Base-by-base conservation (phyloP, 2,113 vertebrate genomes). In the Tichodroma muraria region DNA sequence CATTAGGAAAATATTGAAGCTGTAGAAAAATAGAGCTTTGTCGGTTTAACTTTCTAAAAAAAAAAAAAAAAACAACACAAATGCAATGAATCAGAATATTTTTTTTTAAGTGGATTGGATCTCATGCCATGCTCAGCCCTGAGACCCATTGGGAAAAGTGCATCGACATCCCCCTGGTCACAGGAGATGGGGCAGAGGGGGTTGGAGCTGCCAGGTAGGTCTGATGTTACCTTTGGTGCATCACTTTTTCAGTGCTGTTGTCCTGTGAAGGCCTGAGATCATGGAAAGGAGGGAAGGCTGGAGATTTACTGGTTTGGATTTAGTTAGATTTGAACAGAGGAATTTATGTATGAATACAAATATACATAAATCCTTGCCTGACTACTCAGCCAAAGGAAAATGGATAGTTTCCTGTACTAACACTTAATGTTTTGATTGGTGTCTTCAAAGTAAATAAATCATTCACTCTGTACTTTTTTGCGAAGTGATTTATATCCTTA, bases 371-470 rank as follows among this genome's bases (percentile, higher is more conserved):
- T 94, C 63, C 73, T 71, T 75, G 64, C 73, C 79, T 52, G 56
- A 30, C 60, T 87, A 13, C 53, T 88, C 64, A 72, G 72, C 79
- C 69, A 56, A 97, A 87, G 68, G 78, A 85, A 92, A 94, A 91
- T 28, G n/a, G 70, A 76, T 85, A 12, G 92, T 69, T 92, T 95
- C 75, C 80, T 83, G 27, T 52, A 79, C 66, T 45, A 60, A 70
- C 79, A 88, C 71, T 73, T 91, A 64, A 44, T 75, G 72, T 90
- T 95, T 91, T 73, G 68, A 80, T 68, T 72, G 69, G 27, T 76
- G 82, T n/a, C 92, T 89, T 95, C 33, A 20, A 73, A 68, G 70
- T 80, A 83, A 94, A 91, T 70, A 66, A 91, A 80, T 94, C 49
- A 60, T 66, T 83, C 52, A 19, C 49, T 73, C 49, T 44, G 40